phyloP scores from a whole-genome alignment of 1,140 invertebrate genomes.

The Anastatus disparis region DNA sequence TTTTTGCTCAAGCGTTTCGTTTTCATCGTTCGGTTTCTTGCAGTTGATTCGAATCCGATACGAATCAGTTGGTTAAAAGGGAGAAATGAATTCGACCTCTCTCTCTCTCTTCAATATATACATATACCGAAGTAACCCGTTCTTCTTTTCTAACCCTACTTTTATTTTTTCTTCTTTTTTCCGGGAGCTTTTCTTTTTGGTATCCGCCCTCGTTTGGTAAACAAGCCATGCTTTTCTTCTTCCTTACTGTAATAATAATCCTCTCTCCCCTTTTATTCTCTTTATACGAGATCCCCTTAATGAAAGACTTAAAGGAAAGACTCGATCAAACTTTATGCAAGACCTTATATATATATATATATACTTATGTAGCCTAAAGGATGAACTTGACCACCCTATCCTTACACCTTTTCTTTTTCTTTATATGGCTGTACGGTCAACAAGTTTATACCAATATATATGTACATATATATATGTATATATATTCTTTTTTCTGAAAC shows the following conservation, averaged over 20 bases:
- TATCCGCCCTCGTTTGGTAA: constrained; percentile 49
- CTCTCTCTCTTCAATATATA: no score
- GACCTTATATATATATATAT: no score
- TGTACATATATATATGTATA: no score
- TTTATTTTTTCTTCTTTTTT: constrained; percentile 31
- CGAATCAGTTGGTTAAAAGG: constrained; percentile 16
- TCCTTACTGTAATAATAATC: constrained; percentile 53
- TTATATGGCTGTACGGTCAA: no score
- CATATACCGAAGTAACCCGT: constrained; percentile 24
- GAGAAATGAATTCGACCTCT: constrained; percentile 27
- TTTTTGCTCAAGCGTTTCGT: no score
- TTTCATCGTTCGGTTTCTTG: no score
- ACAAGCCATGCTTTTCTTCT: constrained; percentile 45
- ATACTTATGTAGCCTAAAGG: no score
- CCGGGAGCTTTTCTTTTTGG: background rate
- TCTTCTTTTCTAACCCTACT: constrained; percentile 43
- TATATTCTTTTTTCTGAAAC: no score
- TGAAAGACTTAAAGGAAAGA: constrained; percentile 55
- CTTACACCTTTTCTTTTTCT: background rate
- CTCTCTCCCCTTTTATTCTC: constrained; percentile 25
- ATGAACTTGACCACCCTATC: background rate
- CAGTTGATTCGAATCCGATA: constrained; percentile 32
- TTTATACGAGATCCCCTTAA: constrained; percentile 50
- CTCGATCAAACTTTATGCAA: constrained; percentile 56
- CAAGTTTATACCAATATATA: constrained; percentile 12